A percentile compares a stretch with the other conserved stretches of the same genome.
Conservation (phyloP, 2,113 vertebrate species). For the Gobio gobio region DNA sequence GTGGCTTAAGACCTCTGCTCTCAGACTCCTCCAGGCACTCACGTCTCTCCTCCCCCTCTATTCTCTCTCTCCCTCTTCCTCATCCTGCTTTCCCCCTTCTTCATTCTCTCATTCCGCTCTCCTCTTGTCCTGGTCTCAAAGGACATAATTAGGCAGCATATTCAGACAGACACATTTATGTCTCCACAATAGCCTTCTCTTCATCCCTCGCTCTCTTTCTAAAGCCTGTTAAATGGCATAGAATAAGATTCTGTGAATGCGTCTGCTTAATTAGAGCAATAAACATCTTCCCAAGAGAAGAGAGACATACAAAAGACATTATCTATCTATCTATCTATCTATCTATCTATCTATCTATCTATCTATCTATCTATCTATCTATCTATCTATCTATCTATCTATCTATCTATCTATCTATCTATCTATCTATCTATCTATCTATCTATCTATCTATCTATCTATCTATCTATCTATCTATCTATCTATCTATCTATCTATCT, state of each 20-base stretch:
- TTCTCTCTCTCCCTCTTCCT: slow-evolving; percentile 4
- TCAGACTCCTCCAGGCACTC: slow-evolving; percentile 2
- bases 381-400: background rate
- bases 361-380: background rate
- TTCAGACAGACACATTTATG: slow-evolving; percentile 6
- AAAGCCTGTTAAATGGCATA: slow-evolving; percentile 38
- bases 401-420: background rate
- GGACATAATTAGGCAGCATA: slow-evolving; percentile 37
- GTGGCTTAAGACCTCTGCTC: slow-evolving; percentile 23
- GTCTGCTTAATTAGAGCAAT: slow-evolving; percentile 36
- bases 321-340: background rate
- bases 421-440: background rate
- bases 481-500: background rate
- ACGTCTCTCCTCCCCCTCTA: background rate
- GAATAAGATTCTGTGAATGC: slow-evolving; percentile 42
- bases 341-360: background rate
- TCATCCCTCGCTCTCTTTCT: slow-evolving; percentile 2
- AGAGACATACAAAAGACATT: too few species aligned
- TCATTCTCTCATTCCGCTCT: background rate
- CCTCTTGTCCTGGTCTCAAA: slow-evolving; percentile 17
- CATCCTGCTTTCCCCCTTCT: background rate
- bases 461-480: background rate
- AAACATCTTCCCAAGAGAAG: background rate
- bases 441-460: background rate
- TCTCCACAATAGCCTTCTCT: slow-evolving; percentile 28